Percentiles rank a stretch among this genome's conserved stretches.
These are phyloP conservation scores for Oryzias sinensis DNA, from an alignment of 2,797 vertebrate species.

Conservation along the genomic window DNA sequence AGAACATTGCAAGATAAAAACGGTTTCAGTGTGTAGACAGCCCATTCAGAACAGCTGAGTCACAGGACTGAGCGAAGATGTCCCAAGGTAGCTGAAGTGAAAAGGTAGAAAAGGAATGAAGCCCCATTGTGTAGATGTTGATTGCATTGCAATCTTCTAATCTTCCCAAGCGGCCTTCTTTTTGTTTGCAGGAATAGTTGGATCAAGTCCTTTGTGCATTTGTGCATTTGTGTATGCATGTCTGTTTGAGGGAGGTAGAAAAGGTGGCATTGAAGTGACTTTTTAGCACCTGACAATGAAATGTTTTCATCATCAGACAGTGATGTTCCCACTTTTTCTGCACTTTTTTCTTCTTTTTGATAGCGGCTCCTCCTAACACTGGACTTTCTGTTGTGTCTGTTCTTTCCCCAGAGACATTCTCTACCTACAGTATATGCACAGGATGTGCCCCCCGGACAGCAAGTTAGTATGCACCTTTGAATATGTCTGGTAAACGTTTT, in stretches of 20 bases:
- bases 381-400: background rate
- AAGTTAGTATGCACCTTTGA: conserved; percentile 26
- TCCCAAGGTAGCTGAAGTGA: conserved; percentile 69
- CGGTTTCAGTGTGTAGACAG: conserved; percentile 51
- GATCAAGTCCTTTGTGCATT: conserved; percentile 66
- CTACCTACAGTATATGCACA: conserved; percentile 17
- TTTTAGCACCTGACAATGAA: conserved; percentile 67
- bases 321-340: conserved; percentile 33
- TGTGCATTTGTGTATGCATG: conserved; percentile 8
- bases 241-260: conserved; percentile 10
- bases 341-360: conserved; percentile 6
- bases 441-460: conserved; percentile 49
- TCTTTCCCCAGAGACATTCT: conserved; percentile 18
- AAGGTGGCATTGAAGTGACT: conserved; percentile 48
- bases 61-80: conserved; percentile 66
- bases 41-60: conserved; percentile 64
- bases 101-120: conserved; percentile 71
- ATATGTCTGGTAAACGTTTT: too few relatives aligned
- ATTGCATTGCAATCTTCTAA: conserved; percentile 78
- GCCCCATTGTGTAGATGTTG: conserved; percentile 72
- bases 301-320: conserved; percentile 54
- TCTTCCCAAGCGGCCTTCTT: conserved; percentile 74
- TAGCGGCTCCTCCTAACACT: conserved; percentile 8
- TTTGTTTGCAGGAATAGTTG: conserved; percentile 63
- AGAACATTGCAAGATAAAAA: conserved; percentile 67